phyloP scores from a whole-genome alignment of 2,888 invertebrate species.

The Synergus itoensis region DNA sequence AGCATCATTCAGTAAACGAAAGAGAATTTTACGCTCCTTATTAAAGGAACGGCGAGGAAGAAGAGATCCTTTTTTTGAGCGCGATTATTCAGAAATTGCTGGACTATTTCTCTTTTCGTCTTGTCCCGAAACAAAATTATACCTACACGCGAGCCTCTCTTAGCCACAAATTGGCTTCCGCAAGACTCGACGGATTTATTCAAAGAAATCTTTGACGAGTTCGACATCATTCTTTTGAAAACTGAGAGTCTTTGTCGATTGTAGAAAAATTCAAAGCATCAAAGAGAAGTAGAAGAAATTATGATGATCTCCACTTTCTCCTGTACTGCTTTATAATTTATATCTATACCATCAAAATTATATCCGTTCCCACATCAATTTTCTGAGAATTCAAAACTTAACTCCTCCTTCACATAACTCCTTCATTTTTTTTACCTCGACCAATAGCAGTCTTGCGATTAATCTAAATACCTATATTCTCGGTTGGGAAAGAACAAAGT shows the following conservation, averaged over 20 bases:
- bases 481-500: conserved; percentile 31
- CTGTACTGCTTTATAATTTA: conserved; percentile 5
- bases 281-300: conserved; percentile 16
- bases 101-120: conserved; percentile 58
- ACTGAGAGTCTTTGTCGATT: conserved; percentile 9
- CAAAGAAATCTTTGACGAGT: conserved; percentile 35
- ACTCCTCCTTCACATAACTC: conserved; percentile 35
- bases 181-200: conserved; percentile 48
- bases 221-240: conserved; percentile 34
- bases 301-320: conserved; percentile 29
- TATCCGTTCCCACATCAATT: conserved; percentile 39
- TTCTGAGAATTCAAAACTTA: conserved; percentile 25
- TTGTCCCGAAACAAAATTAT: conserved; percentile 61
- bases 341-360: conserved; percentile 30
- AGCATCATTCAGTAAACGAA: neutral
- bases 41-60: neutral
- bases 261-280: conserved; percentile 19
- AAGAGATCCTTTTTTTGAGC: conserved; percentile 13
- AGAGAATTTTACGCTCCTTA: neutral
- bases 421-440: conserved; percentile 14
- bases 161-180: conserved; percentile 54
- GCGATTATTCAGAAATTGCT: conserved; percentile 62
- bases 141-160: conserved; percentile 58
- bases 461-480: conserved; percentile 42
- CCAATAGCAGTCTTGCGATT: conserved; percentile 40